Conservation (phyloP, 2,113 vertebrate genomes). For the Probosciger aterrimus region DNA sequence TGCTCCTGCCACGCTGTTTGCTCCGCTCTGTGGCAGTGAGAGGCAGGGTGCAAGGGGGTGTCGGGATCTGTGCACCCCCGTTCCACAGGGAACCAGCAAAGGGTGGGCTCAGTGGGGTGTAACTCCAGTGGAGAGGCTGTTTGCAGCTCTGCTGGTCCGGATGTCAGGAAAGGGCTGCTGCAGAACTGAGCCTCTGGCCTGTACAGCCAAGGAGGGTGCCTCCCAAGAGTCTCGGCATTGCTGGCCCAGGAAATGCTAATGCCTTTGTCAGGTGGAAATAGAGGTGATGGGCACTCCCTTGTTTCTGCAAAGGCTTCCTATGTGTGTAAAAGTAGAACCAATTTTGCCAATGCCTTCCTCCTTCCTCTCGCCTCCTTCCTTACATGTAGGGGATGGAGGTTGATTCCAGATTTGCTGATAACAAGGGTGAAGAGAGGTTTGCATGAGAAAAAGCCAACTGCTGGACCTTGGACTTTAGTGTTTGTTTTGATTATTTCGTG, state of each 20-base stretch:
- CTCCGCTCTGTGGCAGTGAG: rapidly evolving
- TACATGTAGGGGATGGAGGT: neutral
- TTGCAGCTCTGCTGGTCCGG: neutral
- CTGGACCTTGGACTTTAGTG: neutral
- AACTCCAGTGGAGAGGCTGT: neutral
- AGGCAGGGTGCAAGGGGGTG: neutral
- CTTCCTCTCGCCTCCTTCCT: neutral
- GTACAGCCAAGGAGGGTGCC: neutral
- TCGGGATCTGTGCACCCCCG: neutral
- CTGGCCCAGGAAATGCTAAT: neutral
- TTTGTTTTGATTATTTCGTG: neutral
- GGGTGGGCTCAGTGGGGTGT: neutral
- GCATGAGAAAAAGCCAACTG: neutral
- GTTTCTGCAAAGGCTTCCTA: neutral
- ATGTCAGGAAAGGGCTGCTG: neutral
- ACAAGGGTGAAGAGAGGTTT: neutral
- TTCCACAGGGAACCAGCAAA: neutral
- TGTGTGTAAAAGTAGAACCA: neutral
- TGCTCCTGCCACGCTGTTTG: neutral
- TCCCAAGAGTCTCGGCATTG: neutral
- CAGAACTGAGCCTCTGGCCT: neutral
- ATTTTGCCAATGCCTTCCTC: neutral
- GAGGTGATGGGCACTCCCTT: neutral
- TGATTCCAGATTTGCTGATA: neutral
- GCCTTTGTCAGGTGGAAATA: neutral